phyloP scores from a whole-genome alignment of 2,888 invertebrate genomes.

The Nomada ruficornis region DNA sequence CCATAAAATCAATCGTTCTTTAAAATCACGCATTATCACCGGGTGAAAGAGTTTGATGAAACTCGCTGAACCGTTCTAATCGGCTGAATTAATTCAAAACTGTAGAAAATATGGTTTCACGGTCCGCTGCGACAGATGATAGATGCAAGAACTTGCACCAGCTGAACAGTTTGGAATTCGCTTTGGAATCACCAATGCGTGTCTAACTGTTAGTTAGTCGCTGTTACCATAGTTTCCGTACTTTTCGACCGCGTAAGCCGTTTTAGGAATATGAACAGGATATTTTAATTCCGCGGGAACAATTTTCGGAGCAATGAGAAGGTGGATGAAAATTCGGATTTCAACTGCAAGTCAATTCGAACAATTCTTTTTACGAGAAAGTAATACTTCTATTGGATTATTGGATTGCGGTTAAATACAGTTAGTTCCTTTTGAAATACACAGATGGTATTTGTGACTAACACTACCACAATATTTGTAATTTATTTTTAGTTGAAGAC shows the following conservation, averaged over 20 bases:
- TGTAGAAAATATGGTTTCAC: conserved; percentile 31
- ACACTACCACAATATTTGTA: too few species aligned
- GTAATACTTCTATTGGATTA: too few species aligned
- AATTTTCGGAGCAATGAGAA: too few species aligned
- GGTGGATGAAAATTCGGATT: too few species aligned
- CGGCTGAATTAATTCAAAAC: conserved; percentile 18
- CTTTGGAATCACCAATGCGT: conserved; percentile 26
- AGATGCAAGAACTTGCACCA: conserved; percentile 26
- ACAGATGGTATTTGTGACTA: too few species aligned
- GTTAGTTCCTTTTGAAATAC: too few species aligned
- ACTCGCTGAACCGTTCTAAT: conserved; percentile 2
- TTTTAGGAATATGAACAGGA: background rate
- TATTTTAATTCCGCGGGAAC: background rate
- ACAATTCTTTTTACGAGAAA: too few species aligned
- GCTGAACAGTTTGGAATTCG: conserved; percentile 21
- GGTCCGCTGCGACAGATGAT: conserved; percentile 34
- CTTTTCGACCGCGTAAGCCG: background rate
- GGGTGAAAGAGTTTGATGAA: background rate
- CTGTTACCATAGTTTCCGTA: conserved; percentile 6
- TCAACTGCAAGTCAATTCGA: too few species aligned
- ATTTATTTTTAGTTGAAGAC: too few species aligned
- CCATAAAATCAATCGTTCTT: background rate
- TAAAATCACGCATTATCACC: background rate
- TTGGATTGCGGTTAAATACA: too few species aligned
- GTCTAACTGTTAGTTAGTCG: conserved; percentile 24